Evolutionary conservation across 2,113 vertebrate genomes (phyloP), one percentile per base, ranked within the genome.

Genomic region (Brachypodius melanocephalos): DNA sequence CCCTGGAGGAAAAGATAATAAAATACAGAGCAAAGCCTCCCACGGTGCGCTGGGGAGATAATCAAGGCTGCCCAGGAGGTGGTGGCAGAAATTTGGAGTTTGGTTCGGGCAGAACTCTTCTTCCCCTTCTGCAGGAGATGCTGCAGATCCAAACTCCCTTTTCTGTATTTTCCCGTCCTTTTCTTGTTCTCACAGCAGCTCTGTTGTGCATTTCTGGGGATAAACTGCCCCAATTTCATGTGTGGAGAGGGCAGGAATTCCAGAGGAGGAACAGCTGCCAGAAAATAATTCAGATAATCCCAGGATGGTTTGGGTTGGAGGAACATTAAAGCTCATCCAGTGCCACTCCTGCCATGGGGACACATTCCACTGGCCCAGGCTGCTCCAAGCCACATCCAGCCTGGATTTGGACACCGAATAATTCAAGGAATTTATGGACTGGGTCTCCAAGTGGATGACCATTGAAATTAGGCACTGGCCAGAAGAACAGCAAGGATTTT

Each of bases 51-150:
- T 2, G n/a, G 5, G 17, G 46, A 84, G 46, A 42, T 14, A 19
- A 5, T 2, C 38, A 3, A 29, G 10, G 1, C 38, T 83, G 49
- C 63, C 21, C n/a, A n/a, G 45, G 9, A 0, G 0, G 46, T 8
- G 38, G 38, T 18, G 45, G 45, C 46, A 19, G 22, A 21, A 74
- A 58, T 19, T 28, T 24, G 42, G 38, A 20, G 42, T 2, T 52
- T 9, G 26, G 38, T 3, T 31, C 68, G 45, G 69, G n/a, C 42
- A 69, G 40, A 84, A 6, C 10, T 55, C 26, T 18, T 17, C 58
- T 18, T 17, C 58, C n/a, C 6, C 20, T 52, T 40, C 6, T 10
- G 10, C 51, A 40, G 75, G 46, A 90, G 80, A 45, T 77, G 67
- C 17, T 58, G 32, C 28, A 82, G 20, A 43, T 18, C 57, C 51